A percentile compares a stretch with the other conserved stretches of the same genome.
Conservation (phyloP, 1,140 invertebrate genomes). For the Halictus rubicundus region DNA sequence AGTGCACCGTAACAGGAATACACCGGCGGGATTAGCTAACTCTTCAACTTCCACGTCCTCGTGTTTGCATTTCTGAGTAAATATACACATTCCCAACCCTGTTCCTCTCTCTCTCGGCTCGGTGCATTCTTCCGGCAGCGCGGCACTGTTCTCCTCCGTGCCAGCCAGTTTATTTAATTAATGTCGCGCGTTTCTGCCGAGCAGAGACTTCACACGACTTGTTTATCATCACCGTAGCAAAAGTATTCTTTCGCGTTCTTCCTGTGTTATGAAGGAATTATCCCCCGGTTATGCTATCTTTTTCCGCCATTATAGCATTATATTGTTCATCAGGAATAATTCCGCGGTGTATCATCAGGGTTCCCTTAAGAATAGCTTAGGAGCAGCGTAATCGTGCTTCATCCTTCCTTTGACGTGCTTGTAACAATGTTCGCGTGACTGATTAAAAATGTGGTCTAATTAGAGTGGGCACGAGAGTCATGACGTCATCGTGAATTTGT, state of each 20-base stretch:
- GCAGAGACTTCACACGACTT: conserved; percentile 17
- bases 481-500: background rate
- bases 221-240: background rate
- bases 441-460: background rate
- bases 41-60: background rate
- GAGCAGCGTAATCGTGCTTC: background rate
- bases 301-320: background rate
- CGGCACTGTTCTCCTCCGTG: background rate
- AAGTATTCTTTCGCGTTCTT: background rate
- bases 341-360: background rate
- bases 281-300: background rate
- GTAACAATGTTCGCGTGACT: background rate
- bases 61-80: background rate
- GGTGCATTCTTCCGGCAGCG: background rate
- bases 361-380: background rate
- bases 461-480: background rate
- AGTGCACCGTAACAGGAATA: background rate
- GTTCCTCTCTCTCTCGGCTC: no score
- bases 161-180: conserved; percentile 9
- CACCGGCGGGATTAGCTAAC: background rate
- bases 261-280: background rate
- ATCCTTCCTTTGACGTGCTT: background rate
- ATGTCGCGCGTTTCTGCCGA: background rate
- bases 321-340: background rate
- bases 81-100: background rate